Percentiles rank a stretch among this genome's conserved stretches.
Evolutionary conservation across 2,113 vertebrate species (phyloP).

Genomic region (Phalacrocorax pelagicus): DNA sequence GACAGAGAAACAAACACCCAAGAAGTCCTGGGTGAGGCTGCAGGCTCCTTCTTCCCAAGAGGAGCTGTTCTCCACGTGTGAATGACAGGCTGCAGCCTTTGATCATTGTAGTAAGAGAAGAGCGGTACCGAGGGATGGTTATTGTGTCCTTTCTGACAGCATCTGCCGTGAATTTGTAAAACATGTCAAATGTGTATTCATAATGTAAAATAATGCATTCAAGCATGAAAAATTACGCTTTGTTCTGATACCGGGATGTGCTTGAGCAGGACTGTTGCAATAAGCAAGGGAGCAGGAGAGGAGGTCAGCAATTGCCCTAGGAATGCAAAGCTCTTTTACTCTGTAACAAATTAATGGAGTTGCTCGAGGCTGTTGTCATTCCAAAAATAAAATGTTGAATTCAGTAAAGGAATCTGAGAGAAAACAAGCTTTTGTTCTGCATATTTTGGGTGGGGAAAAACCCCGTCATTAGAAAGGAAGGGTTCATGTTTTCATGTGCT

Average conservation of each 20-base stretch:
- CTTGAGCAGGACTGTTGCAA: neutral
- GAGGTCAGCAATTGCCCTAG: conserved; percentile 2
- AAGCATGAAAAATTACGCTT: neutral
- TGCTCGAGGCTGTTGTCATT: conserved; percentile 42
- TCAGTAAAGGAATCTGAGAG: neutral
- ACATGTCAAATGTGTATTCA: neutral
- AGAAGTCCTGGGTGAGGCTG: neutral
- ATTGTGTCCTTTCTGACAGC: conserved; percentile 2
- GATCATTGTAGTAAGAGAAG: neutral
- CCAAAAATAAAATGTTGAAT: conserved; percentile 20
- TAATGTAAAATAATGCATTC: neutral
- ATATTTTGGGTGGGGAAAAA: neutral
- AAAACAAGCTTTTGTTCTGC: neutral
- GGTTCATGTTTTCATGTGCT: neutral
- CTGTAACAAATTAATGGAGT: conserved; percentile 22
- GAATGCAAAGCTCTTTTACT: conserved; percentile 54
- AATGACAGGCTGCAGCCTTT: conserved; percentile 36
- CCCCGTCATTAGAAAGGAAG: neutral
- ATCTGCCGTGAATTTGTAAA: neutral
- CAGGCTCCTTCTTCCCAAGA: neutral
- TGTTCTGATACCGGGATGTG: neutral
- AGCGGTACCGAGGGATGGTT: neutral
- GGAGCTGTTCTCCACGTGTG: neutral
- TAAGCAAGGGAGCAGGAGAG: neutral
- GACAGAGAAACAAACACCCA: neutral